Evolutionary conservation across 2,113 vertebrate genomes (phyloP).

Genomic region (Mugil cephalus): DNA sequence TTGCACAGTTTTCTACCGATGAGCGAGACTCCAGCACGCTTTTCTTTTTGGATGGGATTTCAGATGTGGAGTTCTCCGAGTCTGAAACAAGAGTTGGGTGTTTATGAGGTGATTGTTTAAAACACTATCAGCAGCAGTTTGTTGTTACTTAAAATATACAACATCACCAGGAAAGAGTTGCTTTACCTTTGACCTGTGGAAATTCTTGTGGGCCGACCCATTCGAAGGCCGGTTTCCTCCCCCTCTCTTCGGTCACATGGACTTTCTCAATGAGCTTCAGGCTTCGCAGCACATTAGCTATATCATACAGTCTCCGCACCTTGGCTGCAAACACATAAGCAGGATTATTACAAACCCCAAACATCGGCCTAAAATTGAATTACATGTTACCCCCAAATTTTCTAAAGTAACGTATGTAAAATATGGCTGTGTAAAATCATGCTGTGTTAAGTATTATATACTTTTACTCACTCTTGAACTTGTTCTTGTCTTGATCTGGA

Average conservation of each 20-base stretch:
- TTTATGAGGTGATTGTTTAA: neutral
- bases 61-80: constrained; percentile 42
- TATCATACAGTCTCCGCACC: constrained; percentile 96
- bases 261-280: constrained; percentile 97
- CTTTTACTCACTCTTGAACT: constrained; percentile 95
- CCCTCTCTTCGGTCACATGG: constrained; percentile 91
- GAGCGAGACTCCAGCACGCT: constrained; percentile 68
- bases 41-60: constrained; percentile 37
- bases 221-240: constrained; percentile 96
- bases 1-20: constrained; percentile 90
- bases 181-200: constrained; percentile 81
- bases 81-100: constrained; percentile 39
- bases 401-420: neutral
- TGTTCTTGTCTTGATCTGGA: constrained; percentile 94
- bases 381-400: too few species aligned
- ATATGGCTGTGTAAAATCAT: neutral
- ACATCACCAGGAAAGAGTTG: neutral
- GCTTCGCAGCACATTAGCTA: constrained; percentile 96
- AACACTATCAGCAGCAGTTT: too few species aligned
- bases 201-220: constrained; percentile 92
- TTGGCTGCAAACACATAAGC: constrained; percentile 86
- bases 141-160: neutral
- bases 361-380: too few species aligned
- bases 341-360: too few species aligned
- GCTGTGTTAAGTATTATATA: too few species aligned